Evolutionary conservation across 2,113 vertebrate genomes (phyloP).

Genomic region (Nothobranchius kuhntae): DNA sequence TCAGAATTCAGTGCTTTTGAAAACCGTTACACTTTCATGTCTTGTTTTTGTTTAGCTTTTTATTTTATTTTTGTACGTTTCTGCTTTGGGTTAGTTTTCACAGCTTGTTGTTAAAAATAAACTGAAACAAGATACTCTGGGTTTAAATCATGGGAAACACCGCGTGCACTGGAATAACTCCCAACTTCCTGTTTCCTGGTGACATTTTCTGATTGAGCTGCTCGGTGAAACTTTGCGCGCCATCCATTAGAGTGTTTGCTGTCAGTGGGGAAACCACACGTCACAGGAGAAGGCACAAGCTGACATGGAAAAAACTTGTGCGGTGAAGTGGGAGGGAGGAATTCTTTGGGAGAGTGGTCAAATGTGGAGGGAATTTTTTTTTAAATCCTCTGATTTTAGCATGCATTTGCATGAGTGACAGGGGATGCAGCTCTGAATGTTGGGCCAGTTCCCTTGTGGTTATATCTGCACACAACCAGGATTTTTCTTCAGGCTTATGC

Average conservation of each 20-base stretch:
- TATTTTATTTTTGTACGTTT: neutral
- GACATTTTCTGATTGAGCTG: constrained; percentile 55
- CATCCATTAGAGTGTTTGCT: constrained; percentile 66
- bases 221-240: constrained; percentile 53
- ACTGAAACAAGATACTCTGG: constrained; percentile 16
- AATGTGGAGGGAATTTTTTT: too few species aligned
- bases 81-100: constrained; percentile 16
- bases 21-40: constrained; percentile 21
- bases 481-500: too few species aligned
- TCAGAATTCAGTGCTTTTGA: constrained; percentile 41
- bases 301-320: constrained; percentile 60
- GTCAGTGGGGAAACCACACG: constrained; percentile 62
- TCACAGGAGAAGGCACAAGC: constrained; percentile 41
- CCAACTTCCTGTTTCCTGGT: constrained; percentile 59
- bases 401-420: constrained; percentile 54
- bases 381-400: constrained; percentile 53
- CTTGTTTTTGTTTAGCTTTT: constrained; percentile 8
- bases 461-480: too few species aligned
- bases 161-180: constrained; percentile 31
- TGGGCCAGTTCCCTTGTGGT: too few species aligned
- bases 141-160: constrained; percentile 41
- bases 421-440: constrained; percentile 28
- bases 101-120: constrained; percentile 5
- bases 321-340: constrained; percentile 64
- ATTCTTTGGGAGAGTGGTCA: constrained; percentile 58